These are phyloP conservation scores for Phlogophora meticulosa DNA, from an alignment of 2,888 invertebrate genomes.

Conservation along the genomic window DNA sequence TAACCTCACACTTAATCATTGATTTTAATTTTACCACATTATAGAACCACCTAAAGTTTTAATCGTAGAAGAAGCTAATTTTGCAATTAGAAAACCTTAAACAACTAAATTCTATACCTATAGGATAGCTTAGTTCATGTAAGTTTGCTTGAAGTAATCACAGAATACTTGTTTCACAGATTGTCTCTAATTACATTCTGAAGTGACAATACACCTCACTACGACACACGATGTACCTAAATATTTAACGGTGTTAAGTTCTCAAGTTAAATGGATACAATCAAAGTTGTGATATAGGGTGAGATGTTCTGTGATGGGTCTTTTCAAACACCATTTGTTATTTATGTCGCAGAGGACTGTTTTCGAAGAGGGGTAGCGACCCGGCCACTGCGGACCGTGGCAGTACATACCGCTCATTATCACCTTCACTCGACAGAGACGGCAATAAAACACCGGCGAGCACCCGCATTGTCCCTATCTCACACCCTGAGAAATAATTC, in stretches of 20 bases:
- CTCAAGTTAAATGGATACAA: constrained; percentile 79
- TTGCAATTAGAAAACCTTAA: neutral
- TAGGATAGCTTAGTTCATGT: constrained; percentile 4
- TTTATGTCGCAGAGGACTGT: constrained; percentile 74
- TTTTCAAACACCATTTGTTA: constrained; percentile 81
- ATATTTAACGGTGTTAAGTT: constrained; percentile 74
- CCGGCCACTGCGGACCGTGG: neutral
- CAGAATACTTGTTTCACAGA: constrained; percentile 35
- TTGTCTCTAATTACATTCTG: constrained; percentile 55
- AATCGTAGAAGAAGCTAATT: neutral
- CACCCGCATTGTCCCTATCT: constrained; percentile 58
- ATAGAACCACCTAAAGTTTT: too few relatives aligned
- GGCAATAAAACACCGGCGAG: constrained; percentile 37
- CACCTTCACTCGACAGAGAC: constrained; percentile 26
- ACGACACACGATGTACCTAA: constrained; percentile 58
- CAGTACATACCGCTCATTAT: constrained; percentile 30
- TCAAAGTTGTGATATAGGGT: constrained; percentile 80
- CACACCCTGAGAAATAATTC: constrained; percentile 54
- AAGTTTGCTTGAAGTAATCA: constrained; percentile 37
- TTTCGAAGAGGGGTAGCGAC: constrained; percentile 39
- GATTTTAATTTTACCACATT: neutral
- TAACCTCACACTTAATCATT: neutral
- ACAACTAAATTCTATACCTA: neutral
- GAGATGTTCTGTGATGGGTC: constrained; percentile 73
- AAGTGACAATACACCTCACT: constrained; percentile 49